phyloP scores from a whole-genome alignment of 2,888 invertebrate species.

The Ectobius pallidus region DNA sequence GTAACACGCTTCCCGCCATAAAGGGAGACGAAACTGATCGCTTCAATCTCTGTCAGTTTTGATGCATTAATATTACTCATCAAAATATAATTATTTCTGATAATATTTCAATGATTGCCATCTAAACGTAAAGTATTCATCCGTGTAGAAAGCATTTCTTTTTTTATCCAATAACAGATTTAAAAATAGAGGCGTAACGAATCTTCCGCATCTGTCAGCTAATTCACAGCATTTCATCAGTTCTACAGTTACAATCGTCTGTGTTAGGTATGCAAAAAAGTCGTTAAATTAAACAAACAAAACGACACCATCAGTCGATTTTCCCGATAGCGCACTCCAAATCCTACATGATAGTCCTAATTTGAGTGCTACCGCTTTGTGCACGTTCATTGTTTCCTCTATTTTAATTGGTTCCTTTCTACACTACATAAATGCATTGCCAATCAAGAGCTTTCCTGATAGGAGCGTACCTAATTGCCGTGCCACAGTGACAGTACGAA shows the following conservation, averaged over 20 bases:
- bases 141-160: too few relatives aligned
- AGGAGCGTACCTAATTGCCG: background rate
- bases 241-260: background rate
- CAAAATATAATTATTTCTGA: too few relatives aligned
- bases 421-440: background rate
- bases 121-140: too few relatives aligned
- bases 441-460: background rate
- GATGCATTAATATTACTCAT: too few relatives aligned
- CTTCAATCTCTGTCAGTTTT: too few relatives aligned
- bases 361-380: background rate
- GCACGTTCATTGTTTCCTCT: background rate
- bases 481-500: too few relatives aligned
- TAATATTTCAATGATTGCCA: too few relatives aligned
- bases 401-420: background rate
- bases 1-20: too few relatives aligned
- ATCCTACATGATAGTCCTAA: constrained; percentile 1
- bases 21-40: too few relatives aligned
- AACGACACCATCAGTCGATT: background rate
- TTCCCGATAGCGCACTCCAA: background rate
- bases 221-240: background rate
- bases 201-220: too few relatives aligned
- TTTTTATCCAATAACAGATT: too few relatives aligned
- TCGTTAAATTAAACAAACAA: constrained; percentile 1
- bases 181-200: too few relatives aligned
- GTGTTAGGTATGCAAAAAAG: background rate